Evolutionary conservation across 1,140 invertebrate species (phyloP).

Genomic region (Bathynomus jamesi): DNA sequence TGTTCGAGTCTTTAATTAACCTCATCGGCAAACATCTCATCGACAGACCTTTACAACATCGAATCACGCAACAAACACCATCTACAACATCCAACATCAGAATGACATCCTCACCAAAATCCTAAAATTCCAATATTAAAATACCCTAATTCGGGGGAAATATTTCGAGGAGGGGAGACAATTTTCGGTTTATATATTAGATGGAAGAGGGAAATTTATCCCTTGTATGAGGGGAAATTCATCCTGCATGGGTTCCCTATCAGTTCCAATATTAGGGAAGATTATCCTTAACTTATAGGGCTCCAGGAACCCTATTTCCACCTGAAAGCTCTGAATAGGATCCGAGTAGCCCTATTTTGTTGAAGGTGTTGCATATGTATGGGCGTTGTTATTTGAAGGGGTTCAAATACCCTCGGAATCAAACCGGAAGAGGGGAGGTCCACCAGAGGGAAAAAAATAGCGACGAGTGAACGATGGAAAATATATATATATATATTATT

Average conservation of each 20-base stretch:
- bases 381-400: background rate
- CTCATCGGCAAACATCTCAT: background rate
- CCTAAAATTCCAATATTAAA: background rate
- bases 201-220: background rate
- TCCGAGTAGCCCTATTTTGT: background rate
- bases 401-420: background rate
- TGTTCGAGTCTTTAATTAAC: background rate
- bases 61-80: background rate
- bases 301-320: background rate
- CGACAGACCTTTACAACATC: background rate
- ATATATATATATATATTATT: too few species aligned
- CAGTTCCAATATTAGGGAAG: background rate
- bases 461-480: too few species aligned
- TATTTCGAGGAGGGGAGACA: background rate
- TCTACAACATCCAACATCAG: background rate
- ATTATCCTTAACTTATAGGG: background rate
- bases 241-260: background rate
- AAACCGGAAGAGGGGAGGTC: background rate
- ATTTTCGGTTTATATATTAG: background rate
- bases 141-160: background rate
- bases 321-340: background rate
- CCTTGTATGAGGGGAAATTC: background rate
- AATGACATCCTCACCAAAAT: background rate
- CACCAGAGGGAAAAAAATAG: background rate
- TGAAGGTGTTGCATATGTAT: background rate